These are phyloP conservation scores for Capitulum mitella DNA, from an alignment of 2,888 invertebrate species.

Conservation along the genomic window DNA sequence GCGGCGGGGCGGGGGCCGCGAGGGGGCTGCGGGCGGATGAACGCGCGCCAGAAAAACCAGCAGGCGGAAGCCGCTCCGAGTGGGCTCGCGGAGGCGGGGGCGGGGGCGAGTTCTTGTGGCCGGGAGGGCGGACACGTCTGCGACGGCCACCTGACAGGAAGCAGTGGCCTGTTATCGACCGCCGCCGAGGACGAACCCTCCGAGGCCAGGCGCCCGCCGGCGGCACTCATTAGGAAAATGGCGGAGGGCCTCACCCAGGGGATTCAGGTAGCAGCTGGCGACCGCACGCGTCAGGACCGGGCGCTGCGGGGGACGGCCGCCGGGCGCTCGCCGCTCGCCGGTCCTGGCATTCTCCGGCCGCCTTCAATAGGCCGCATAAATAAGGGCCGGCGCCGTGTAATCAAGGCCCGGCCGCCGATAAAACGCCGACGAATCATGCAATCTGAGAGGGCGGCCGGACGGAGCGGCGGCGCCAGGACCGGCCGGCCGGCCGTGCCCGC, in stretches of 20 bases:
- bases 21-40: too few relatives aligned
- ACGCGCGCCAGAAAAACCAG: too few relatives aligned
- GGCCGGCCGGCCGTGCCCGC: neutral
- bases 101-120: too few relatives aligned
- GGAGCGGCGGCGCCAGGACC: neutral
- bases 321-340: constrained; percentile 3
- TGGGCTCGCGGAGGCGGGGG: too few relatives aligned
- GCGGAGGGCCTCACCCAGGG: constrained; percentile 14
- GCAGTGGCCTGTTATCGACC: too few relatives aligned
- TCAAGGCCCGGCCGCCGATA: constrained; percentile 9
- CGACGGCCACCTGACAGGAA: too few relatives aligned
- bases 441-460: constrained; percentile 3
- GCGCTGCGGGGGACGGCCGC: neutral
- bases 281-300: neutral
- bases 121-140: too few relatives aligned
- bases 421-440: constrained; percentile 14
- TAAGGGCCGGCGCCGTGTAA: constrained; percentile 8
- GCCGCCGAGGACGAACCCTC: too few relatives aligned
- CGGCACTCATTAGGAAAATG: constrained; percentile 7
- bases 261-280: neutral
- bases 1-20: too few relatives aligned
- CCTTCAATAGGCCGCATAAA: neutral
- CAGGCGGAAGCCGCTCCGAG: too few relatives aligned
- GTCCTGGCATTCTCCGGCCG: constrained; percentile 8
- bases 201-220: too few relatives aligned